These are phyloP conservation scores for Ctenomys sociabilis DNA, from an alignment of 2,113 vertebrate genomes.

Conservation along the genomic window DNA sequence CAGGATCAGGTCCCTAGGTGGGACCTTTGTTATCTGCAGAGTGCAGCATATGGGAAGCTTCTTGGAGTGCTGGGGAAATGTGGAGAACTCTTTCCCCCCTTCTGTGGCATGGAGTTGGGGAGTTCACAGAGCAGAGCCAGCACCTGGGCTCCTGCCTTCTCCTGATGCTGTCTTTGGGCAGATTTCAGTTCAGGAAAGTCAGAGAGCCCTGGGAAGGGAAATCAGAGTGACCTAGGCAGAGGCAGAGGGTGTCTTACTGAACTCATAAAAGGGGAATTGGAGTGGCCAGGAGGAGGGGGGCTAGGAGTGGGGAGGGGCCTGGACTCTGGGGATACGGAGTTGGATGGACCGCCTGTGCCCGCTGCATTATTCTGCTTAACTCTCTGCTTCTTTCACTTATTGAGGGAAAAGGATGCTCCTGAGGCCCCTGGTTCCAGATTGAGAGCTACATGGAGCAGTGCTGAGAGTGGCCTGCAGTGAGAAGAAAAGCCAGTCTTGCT, in stretches of 20 bases:
- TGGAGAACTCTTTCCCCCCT: neutral
- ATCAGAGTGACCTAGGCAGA: neutral
- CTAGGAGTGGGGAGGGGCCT: neutral
- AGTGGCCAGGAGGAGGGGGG: no score
- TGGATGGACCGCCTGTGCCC: neutral
- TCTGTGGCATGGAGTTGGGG: neutral
- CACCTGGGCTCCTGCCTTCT: neutral
- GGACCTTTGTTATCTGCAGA: neutral
- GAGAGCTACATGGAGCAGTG: neutral
- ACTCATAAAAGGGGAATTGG: neutral
- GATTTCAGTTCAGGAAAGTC: neutral
- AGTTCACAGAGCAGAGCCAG: neutral
- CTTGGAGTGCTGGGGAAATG: neutral
- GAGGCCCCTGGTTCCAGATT: neutral
- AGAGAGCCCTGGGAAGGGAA: neutral
- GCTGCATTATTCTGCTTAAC: neutral
- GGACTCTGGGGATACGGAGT: fast-evolving
- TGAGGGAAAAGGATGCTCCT: neutral
- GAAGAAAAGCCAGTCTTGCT: neutral
- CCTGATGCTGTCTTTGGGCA: neutral
- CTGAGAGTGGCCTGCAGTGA: neutral
- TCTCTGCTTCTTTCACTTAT: no score
- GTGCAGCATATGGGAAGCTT: fast-evolving
- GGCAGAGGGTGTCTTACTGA: neutral
- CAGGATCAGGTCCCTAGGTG: neutral